Conservation (phyloP, 2,797 vertebrate species). For the Halcyon leucocephala region DNA sequence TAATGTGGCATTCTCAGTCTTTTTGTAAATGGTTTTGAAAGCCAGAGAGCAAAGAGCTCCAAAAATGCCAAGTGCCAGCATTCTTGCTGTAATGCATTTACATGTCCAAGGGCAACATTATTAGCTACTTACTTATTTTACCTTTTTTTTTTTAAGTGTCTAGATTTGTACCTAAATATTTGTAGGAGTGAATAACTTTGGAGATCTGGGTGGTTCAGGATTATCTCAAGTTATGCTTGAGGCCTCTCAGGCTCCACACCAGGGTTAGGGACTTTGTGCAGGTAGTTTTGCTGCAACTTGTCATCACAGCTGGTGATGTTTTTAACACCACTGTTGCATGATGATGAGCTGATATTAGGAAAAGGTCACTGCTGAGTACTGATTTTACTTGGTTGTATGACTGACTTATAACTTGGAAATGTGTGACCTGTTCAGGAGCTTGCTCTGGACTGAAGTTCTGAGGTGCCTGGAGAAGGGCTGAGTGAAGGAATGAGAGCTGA, state of each 20-base stretch:
- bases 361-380: neutral
- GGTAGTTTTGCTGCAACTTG: neutral
- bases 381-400: neutral
- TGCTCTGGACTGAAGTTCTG: neutral
- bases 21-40: neutral
- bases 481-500: neutral
- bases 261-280: neutral
- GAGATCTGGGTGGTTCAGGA: neutral
- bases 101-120: neutral
- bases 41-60: neutral
- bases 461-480: neutral
- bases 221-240: neutral
- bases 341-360: neutral
- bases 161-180: neutral
- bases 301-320: rapidly evolving
- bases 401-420: neutral
- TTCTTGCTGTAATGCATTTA: neutral
- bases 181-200: neutral
- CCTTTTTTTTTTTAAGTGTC: neutral
- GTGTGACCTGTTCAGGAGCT: neutral
- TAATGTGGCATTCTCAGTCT: neutral
- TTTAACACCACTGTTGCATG: neutral
- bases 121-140: neutral
- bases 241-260: neutral
- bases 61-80: neutral